These are phyloP conservation scores for Aquatica leii DNA, from an alignment of 2,888 invertebrate genomes.

Conservation along the genomic window DNA sequence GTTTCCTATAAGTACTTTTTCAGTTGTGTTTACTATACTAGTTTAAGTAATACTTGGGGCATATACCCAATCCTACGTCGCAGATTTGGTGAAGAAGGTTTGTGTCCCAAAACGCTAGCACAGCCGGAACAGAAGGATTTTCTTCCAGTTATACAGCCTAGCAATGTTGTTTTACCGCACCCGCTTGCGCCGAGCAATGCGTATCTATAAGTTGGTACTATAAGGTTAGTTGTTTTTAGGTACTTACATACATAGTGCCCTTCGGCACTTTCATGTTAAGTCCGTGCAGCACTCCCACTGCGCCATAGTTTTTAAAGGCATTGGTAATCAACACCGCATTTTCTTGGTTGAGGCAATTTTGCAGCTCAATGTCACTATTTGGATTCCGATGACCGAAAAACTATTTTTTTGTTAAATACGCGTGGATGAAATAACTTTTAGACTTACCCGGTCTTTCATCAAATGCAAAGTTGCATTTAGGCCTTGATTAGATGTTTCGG, in stretches of 20 bases:
- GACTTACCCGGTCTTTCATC: too few relatives aligned
- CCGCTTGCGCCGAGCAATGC: constrained; percentile 7
- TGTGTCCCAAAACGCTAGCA: background rate
- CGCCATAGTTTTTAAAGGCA: background rate
- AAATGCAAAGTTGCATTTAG: too few relatives aligned
- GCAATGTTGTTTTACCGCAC: constrained; percentile 9
- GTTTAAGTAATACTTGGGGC: background rate
- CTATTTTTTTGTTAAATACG: too few relatives aligned
- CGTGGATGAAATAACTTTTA: too few relatives aligned
- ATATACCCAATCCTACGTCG: background rate
- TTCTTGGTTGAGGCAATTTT: too few relatives aligned
- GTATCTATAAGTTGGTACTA: background rate
- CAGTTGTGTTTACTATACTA: background rate
- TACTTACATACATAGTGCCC: background rate
- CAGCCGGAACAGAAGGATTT: background rate
- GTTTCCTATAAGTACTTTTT: constrained; percentile 50
- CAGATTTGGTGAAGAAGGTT: background rate
- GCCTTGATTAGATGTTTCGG: too few relatives aligned
- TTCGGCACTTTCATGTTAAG: background rate
- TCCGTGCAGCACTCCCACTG: background rate
- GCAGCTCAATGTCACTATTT: too few relatives aligned
- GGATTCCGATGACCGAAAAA: too few relatives aligned
- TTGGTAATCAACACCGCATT: background rate
- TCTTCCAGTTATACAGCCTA: background rate
- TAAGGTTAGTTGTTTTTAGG: background rate